Base-by-base conservation (phyloP, 2,113 vertebrate genomes). In the Suricata suricatta region DNA sequence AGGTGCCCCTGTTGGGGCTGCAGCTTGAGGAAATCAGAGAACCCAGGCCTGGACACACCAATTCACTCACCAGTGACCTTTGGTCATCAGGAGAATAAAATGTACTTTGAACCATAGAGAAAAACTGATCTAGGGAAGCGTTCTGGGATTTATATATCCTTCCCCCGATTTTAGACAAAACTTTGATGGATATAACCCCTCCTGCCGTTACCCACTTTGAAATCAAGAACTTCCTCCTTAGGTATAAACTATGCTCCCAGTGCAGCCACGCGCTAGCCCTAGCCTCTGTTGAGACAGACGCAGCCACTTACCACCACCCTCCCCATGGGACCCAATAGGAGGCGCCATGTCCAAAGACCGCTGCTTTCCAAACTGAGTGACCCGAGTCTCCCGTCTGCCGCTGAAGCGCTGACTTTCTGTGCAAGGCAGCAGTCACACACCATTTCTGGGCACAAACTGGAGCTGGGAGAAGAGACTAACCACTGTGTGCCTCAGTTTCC, bases 291-390 rank as follows among this genome's bases (percentile, higher is more conserved):
- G 41, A 69, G 66, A 23, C 17, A 33, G 33, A 27, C 10, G 33
- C 31, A 85, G 54, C 7, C 33, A 23, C 14, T 54, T 7, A 0
- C 33, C 50, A 5, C 27, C 1, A 33, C 52, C 16, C 57, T 71
- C 33, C 6, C 63, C 8, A 1, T 6, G 19, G 27, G 33, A 33
- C 35, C 44, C 17, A 4, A 2, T 16, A 27, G 52, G 15, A 69
- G 50, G 17, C 0, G 0, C 1, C 15, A 52, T 0, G 4, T 33
- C 89, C 50, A 63, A 19, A 13, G 41, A 33, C 23, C 0, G 0
- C 35, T 23, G 23, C 38, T 60, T 44, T 27, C 50, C 69, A 64
- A 29, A 31, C 12, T 63, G 12, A 69, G 63, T 8, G 17, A n/a
- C 1, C 38, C 50, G n/a, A 15, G 25, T 33, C 68, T 35, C 38